Evolutionary conservation across 23 tunicate species (phyloP).

Genomic region (Styela plicata): DNA sequence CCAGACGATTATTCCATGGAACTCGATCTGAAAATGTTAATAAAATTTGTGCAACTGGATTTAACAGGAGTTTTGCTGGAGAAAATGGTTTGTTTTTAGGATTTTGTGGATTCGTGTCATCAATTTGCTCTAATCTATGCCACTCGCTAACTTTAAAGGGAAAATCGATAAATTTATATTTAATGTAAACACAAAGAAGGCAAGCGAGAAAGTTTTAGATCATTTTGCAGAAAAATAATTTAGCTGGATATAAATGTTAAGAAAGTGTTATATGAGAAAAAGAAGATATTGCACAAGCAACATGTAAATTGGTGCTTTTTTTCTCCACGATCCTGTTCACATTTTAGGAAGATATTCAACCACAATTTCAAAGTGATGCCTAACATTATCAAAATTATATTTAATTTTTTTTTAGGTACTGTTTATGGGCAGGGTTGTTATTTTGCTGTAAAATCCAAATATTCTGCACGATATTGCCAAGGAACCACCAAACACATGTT

Average conservation of each 20-base stretch:
- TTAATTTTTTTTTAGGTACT: background rate
- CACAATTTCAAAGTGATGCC: too few species aligned
- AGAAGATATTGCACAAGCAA: background rate
- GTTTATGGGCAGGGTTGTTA: constrained; percentile 11
- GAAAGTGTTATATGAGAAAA: background rate
- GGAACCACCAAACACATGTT: background rate
- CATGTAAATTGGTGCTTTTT: too few species aligned
- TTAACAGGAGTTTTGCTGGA: constrained; percentile 23
- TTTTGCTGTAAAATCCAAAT: constrained; percentile 15
- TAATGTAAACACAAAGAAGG: too few species aligned
- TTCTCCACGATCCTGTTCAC: too few species aligned
- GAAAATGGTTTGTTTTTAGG: constrained; percentile 9
- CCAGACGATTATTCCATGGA: background rate
- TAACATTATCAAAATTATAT: background rate
- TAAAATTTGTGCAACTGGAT: constrained; percentile 1
- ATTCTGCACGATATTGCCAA: constrained; percentile 15
- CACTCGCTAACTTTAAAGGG: background rate
- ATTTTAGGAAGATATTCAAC: too few species aligned
- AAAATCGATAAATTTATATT: too few species aligned
- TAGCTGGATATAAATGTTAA: too few species aligned
- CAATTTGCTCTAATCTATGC: background rate
- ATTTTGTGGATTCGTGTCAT: too few species aligned
- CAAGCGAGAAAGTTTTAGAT: too few species aligned
- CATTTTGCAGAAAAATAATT: too few species aligned
- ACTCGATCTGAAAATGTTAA: constrained; percentile 4